Base-by-base conservation (phyloP, 2,888 invertebrate species). In the Entomobrya proxima region DNA sequence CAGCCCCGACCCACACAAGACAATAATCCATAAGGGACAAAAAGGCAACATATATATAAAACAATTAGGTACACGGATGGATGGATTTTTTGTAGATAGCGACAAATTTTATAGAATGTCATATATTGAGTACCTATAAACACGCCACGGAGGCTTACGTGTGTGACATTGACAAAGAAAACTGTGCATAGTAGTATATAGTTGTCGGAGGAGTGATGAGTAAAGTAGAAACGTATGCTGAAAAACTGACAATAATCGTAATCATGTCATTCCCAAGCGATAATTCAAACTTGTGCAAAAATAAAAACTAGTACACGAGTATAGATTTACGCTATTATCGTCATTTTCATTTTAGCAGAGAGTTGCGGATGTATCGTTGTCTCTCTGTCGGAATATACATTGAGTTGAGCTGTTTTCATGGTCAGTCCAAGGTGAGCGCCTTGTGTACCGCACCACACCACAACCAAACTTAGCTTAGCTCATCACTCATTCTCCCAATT, bases 361-460 rank as follows among this genome's bases (percentile, higher is more conserved):
- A 55, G n/a, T 32, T 50, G 44, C 69, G 69, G 69, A 69, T 69
- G 44, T 69, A 69, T 69, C 44, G 69, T 44, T 44, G 69, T 69
- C 69, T 24, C n/a, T 69, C 24, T 52, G 52, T 52, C 18, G 52
- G 18, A 69, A 27, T 30, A 69, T 44, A 18, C 40, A 64, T 64
- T 24, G 64, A 64, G 69, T 74, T 74, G 74, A 47, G 74, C 30
- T 74, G 44, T 37, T 78, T 72, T 72, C 69, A 80, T 80, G 80
- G 72, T 55, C 72, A 76, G 64, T 67, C 82, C 82, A 82, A 82
- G 82, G 82, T 82, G 82, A 82, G 44, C 82, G 24, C 55, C 75
- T 21, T 72, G 40, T 40, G 15, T 13, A 40, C 40, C 35, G 35
- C 30, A 58, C 24, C 58, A 37, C 64, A 67, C 64, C 64, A 44